phyloP scores from a whole-genome alignment of 2,113 vertebrate genomes.

The Periophthalmus modestus region DNA sequence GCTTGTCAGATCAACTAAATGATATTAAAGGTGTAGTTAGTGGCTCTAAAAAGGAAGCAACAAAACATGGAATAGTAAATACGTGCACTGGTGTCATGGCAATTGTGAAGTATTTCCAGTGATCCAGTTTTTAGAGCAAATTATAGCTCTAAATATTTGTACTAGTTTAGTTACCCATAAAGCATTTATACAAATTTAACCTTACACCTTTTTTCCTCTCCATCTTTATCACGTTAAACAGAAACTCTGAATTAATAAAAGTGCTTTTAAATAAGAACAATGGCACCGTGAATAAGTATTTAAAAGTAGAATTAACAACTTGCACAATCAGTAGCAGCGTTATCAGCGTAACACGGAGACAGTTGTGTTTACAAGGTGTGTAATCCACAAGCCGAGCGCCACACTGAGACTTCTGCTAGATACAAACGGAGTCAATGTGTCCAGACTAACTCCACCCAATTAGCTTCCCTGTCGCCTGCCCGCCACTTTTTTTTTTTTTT shows the following conservation, averaged over 20 bases:
- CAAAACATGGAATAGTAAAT: background rate
- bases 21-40: background rate
- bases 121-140: too few species aligned
- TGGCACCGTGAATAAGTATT: background rate
- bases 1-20: background rate
- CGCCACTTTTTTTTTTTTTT: constrained; percentile 39
- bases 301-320: background rate
- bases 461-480: constrained; percentile 55
- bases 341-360: constrained; percentile 6
- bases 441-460: constrained; percentile 71
- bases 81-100: background rate
- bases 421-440: constrained; percentile 46
- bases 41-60: background rate
- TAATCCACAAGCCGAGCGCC: constrained; percentile 29
- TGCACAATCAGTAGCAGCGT: background rate
- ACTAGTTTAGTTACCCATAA: background rate
- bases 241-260: background rate
- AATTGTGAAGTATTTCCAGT: background rate
- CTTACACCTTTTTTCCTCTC: background rate
- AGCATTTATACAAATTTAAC: background rate
- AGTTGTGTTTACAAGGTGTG: constrained; percentile 51
- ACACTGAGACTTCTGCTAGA: constrained; percentile 7
- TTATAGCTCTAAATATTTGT: background rate
- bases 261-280: background rate
- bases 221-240: background rate